Evolutionary conservation across 1,140 invertebrate genomes (phyloP), one percentile per base, ranked within the genome.

Genomic region (Heliothis subflexa): DNA sequence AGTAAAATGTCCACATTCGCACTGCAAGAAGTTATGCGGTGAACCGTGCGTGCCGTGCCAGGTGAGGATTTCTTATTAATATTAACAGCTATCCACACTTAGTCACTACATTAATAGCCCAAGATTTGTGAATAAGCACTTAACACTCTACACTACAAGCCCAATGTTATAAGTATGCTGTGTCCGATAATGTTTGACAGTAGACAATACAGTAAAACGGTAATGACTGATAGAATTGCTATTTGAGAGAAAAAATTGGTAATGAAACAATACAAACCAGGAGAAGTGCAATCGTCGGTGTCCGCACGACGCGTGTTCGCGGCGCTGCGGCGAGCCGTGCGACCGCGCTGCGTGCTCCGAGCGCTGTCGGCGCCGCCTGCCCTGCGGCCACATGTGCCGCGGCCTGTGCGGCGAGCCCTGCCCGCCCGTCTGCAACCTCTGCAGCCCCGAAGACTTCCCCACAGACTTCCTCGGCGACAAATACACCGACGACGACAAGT

Each of bases 371-470:
- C 88, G 88, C 73, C 78, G 47, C 45, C 89, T 96, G 33, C 77
- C 83, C 14, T 97, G 96, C 92, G 92, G 93, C 0, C 96, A 97
- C 90, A 75, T 81, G 3, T 97, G 97, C 88, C 94, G 96, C 85
- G 97, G 97, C 28, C 95, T 96, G 68, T 97, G 97, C 91, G 96
- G 96, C 13, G 97, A 97, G 87, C 90, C 94, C 82, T 96, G 95
- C 88, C 95, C 94, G 90, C 95, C 88, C 62, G 78, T 95, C 18
- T 96, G 96, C 87, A 85, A 90, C 4, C 68, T 90, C 62, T 96
- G 96, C 86, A 70, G 90, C 64, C 87, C 92, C 16, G 91, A 93
- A 0, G 68, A 90, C 66, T 92, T 95, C 91, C 84, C 90, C 28
- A 94, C 92, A 18, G 92, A 95, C 57, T 95, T 97, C 78, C 94